These are phyloP conservation scores for Anguilla anguilla DNA, from an alignment of 2,797 vertebrate genomes.

Conservation along the genomic window DNA sequence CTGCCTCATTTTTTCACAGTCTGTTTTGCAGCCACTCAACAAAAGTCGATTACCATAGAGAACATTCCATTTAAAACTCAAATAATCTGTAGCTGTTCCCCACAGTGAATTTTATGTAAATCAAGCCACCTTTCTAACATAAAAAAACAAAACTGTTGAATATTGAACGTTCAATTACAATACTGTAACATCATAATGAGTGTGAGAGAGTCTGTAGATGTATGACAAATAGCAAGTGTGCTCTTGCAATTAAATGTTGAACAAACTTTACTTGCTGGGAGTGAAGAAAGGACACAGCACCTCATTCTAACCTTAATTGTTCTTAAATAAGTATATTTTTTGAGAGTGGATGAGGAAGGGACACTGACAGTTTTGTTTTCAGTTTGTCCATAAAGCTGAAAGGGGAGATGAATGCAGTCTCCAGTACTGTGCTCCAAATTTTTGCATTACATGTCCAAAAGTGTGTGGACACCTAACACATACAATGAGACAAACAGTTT, in stretches of 20 bases:
- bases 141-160: neutral
- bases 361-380: neutral
- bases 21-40: neutral
- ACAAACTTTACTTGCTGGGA: neutral
- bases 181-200: neutral
- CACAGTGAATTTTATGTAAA: conserved; percentile 9
- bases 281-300: neutral
- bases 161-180: neutral
- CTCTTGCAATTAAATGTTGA: neutral
- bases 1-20: neutral
- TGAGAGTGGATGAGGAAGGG: neutral
- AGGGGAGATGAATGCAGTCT: neutral
- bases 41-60: conserved; percentile 14
- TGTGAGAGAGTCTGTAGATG: neutral
- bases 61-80: neutral
- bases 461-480: too few relatives aligned
- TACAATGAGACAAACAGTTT: too few relatives aligned
- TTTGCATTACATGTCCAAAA: too few relatives aligned
- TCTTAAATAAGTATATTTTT: neutral
- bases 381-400: neutral
- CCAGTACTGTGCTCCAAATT: neutral
- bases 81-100: neutral
- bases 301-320: neutral
- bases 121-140: neutral
- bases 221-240: neutral